Percentiles rank a stretch among this genome's conserved stretches.
Evolutionary conservation across 2,113 vertebrate species (phyloP).

Genomic region (Macquaria ambigua): DNA sequence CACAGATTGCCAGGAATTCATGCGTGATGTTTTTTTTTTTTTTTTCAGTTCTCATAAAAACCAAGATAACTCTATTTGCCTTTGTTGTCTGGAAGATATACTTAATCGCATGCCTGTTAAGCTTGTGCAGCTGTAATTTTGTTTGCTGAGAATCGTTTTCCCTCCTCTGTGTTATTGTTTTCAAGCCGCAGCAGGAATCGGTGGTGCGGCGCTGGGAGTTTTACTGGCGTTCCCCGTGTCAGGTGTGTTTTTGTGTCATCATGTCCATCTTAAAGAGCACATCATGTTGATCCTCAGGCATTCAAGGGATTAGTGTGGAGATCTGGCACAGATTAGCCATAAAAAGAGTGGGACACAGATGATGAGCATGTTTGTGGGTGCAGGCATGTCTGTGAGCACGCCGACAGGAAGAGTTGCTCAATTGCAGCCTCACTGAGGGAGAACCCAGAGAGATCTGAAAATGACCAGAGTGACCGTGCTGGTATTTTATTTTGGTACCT

Average conservation of each 20-base stretch:
- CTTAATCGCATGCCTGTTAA: constrained; percentile 57
- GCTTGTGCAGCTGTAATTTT: constrained; percentile 50
- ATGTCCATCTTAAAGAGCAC: constrained; percentile 58
- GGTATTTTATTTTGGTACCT: not conserved
- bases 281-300: constrained; percentile 68
- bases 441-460: constrained; percentile 4
- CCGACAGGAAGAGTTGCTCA: constrained; percentile 26
- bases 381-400: constrained; percentile 41
- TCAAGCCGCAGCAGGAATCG: constrained; percentile 53
- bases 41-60: constrained; percentile 53
- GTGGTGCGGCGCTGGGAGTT: constrained; percentile 40
- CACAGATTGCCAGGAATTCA: constrained; percentile 71
- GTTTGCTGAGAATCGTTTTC: constrained; percentile 57
- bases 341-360: constrained; percentile 52
- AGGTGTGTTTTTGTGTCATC: constrained; percentile 73
- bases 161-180: constrained; percentile 60
- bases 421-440: constrained; percentile 12
- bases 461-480: not conserved
- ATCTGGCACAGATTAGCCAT: constrained; percentile 69
- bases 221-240: constrained; percentile 47
- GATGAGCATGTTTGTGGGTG: constrained; percentile 49
- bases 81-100: constrained; percentile 64
- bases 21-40: constrained; percentile 48
- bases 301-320: constrained; percentile 59
- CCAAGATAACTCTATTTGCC: constrained; percentile 52